A percentile compares a stretch with the other conserved stretches of the same genome.
Evolutionary conservation across 2,888 invertebrate genomes (phyloP).

Genomic region (Amiota minor): DNA sequence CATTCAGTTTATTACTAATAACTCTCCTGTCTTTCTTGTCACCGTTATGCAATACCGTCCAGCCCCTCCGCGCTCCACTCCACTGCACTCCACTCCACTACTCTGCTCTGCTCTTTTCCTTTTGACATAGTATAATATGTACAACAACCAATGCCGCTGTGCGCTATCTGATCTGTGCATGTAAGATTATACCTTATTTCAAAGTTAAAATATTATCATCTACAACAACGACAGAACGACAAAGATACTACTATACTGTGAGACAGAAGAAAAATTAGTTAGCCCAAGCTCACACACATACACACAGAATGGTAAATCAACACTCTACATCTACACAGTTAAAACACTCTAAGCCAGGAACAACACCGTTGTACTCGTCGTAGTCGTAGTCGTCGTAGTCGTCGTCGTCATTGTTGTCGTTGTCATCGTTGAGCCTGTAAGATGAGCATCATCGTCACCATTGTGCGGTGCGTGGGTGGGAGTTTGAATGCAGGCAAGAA

Average conservation of each 20-base stretch:
- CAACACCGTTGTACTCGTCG: no score
- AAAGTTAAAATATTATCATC: conserved; percentile 52
- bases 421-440: not conserved
- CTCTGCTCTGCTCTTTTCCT: conserved; percentile 27
- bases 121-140: no score
- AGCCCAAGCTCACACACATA: conserved; percentile 19
- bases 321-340: conserved; percentile 33
- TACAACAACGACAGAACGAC: conserved; percentile 26
- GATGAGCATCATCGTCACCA: not conserved
- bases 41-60: not conserved
- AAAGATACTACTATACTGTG: conserved; percentile 4
- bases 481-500: not conserved
- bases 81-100: conserved; percentile 8
- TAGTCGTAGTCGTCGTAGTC: no score
- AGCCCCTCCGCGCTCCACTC: not conserved
- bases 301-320: conserved; percentile 42
- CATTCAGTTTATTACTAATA: conserved; percentile 31
- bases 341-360: not conserved
- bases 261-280: conserved; percentile 12
- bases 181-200: conserved; percentile 64
- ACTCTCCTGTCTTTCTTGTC: not conserved
- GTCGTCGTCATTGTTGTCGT: no score
- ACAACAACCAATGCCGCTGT: not conserved
- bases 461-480: conserved; percentile 3
- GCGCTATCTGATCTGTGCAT: conserved; percentile 59